Evolutionary conservation across 2,888 invertebrate genomes (phyloP), one percentile per base, ranked within the genome.

Genomic region (Anodontia alba): DNA sequence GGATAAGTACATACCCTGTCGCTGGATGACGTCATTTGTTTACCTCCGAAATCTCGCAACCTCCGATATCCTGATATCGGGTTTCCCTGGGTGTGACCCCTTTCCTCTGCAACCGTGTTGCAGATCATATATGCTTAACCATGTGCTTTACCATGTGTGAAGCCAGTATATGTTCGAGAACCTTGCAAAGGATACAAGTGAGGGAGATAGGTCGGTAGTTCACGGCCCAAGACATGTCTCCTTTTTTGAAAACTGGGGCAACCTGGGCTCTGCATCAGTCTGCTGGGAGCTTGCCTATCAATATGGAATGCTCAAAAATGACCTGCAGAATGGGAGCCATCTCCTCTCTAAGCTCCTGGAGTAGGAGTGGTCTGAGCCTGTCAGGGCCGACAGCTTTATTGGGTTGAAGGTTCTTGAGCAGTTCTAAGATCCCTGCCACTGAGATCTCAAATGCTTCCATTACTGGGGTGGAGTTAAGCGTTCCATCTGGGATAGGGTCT

Each of bases 111-210:
- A 78, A 0, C 78, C 78, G 54, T 78, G 78, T 23, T 78, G 68
- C 12, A 73, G 29, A 23, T 73, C 42, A 31, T 68, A 73, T 17
- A 73, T 31, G 15, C 68, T 42, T 49, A 49, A 5, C 20, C 49
- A 49, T 20, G 17, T 49, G 49, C 49, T 49, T 15, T 20, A 49
- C n/a, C n/a, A n/a, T n/a, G n/a, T n/a, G n/a, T n/a, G n/a, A n/a
- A n/a, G n/a, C n/a, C 5, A 20, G 8, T 36, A 77, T 77, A 26
- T 77, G 77, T 62, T 76, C 76, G 1, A 76, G 46, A n/a, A 71
- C 26, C 46, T 71, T 66, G 62, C 70, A 77, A 10, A 77, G 67
- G 17, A 71, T 46, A 72, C 77, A 77, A 5, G 77, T 77, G n/a
- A 77, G 36, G 36, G 77, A 77, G 31, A 72, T 77, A 7, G 66